Evolutionary conservation across 2,888 invertebrate genomes (phyloP), one percentile per base, ranked within the genome.

Genomic region (Octodonta nipae): DNA sequence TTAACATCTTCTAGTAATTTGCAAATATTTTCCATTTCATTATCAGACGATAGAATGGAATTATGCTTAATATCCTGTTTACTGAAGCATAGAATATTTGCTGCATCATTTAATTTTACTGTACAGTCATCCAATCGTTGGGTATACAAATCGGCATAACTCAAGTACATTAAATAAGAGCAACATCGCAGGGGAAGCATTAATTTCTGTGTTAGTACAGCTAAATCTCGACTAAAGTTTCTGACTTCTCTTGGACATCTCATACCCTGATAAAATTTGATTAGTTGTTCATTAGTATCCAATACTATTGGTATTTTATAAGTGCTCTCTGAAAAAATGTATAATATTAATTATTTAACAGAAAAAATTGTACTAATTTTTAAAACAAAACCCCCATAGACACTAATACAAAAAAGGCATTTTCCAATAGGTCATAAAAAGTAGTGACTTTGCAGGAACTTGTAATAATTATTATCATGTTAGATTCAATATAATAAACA

Each of bases 161-260:
- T 54, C 17, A 57, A 37, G 15, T 51, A 46, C 3, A 44, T 32
- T 22, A 58, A 33, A 14, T 55, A 45, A 11, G 44, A 33, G 6
- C 50, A 50, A 6, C 51, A 46, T 26, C 49, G 44, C 4, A 54
- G 35, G 3, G 58, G 56, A 14, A 58, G 29, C 3, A 54, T 44
- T 15, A 52, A 32, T 42, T 52, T 45, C 41, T 58, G 57, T 5
- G 54, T 41, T 4, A 56, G 36, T n/a, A 43, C 7, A 4, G 52
- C 29, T 13, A 46, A 38, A 17, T 51, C 44, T 33, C 43, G 45
- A 4, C 48, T 43, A 28, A 50, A 53, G 16, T 47, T 45, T 10
- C 52, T 43, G 1, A 51, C 43, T 43, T 55, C 54, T 29, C 54
- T 41, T 1, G 57, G 54, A 26, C 49, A 37, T 12, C 47, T 39